Evolutionary conservation across 2,797 vertebrate genomes (phyloP).

Genomic region (Buphagus erythrorhynchus): DNA sequence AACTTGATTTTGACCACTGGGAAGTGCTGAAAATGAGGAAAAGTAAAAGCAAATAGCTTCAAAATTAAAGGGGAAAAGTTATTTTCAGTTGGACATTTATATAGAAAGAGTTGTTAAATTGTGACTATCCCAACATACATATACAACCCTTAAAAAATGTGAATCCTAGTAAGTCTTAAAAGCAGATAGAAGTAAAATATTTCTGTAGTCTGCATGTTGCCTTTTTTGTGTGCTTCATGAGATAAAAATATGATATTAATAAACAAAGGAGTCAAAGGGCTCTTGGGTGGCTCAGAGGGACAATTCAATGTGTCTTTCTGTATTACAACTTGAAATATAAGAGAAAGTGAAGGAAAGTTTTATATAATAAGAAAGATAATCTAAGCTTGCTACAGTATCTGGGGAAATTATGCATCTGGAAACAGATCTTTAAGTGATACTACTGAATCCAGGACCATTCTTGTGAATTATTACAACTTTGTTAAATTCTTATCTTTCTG

Average conservation of each 20-base stretch:
- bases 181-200: neutral
- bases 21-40: neutral
- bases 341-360: neutral
- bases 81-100: neutral
- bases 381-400: neutral
- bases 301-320: neutral
- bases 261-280: constrained; percentile 44
- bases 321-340: neutral
- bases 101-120: neutral
- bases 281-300: neutral
- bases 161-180: neutral
- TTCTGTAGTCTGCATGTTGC: neutral
- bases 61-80: neutral
- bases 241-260: constrained; percentile 22
- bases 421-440: neutral
- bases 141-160: neutral
- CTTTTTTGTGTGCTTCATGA: neutral
- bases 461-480: neutral
- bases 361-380: neutral
- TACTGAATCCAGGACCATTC: neutral
- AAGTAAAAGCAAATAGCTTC: neutral
- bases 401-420: neutral
- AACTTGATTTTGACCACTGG: neutral
- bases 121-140: neutral
- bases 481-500: neutral